phyloP scores from a whole-genome alignment of 2,113 vertebrate species.

The Phocoena sinus region DNA sequence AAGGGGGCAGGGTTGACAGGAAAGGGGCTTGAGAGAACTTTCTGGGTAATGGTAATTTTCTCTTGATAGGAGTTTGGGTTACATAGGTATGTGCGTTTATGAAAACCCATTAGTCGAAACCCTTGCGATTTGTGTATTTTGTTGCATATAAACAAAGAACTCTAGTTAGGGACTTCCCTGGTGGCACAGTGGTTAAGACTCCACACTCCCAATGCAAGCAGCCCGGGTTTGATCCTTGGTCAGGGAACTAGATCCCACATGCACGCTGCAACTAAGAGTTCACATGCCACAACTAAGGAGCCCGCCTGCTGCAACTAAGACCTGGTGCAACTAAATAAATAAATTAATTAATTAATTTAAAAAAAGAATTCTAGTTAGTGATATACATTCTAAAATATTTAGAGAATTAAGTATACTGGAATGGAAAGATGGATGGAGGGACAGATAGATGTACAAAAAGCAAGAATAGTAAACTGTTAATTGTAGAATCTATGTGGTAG shows the following conservation, averaged over 20 bases:
- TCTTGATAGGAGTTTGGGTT: not conserved
- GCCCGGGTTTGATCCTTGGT: too few relatives aligned
- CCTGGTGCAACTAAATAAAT: too few relatives aligned
- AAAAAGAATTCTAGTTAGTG: not conserved
- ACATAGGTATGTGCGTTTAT: not conserved
- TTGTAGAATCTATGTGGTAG: not conserved
- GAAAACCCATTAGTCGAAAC: not conserved
- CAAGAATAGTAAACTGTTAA: not conserved
- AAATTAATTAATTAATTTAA: rapidly evolving
- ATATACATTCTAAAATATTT: not conserved
- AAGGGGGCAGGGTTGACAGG: not conserved
- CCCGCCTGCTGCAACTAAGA: too few relatives aligned
- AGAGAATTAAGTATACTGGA: not conserved
- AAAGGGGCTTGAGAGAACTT: not conserved
- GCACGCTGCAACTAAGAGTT: too few relatives aligned
- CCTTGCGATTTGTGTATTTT: not conserved
- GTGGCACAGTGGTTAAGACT: too few relatives aligned
- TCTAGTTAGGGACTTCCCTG: not conserved
- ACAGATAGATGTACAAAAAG: not conserved
- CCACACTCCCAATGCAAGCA: too few relatives aligned
- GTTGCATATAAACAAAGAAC: not conserved
- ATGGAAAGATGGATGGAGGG: not conserved
- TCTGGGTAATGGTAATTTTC: not conserved
- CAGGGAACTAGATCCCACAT: too few relatives aligned
- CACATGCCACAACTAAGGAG: too few relatives aligned